Evolutionary conservation across 2,797 vertebrate species (phyloP).

Genomic region (Cyclura pinguis): DNA sequence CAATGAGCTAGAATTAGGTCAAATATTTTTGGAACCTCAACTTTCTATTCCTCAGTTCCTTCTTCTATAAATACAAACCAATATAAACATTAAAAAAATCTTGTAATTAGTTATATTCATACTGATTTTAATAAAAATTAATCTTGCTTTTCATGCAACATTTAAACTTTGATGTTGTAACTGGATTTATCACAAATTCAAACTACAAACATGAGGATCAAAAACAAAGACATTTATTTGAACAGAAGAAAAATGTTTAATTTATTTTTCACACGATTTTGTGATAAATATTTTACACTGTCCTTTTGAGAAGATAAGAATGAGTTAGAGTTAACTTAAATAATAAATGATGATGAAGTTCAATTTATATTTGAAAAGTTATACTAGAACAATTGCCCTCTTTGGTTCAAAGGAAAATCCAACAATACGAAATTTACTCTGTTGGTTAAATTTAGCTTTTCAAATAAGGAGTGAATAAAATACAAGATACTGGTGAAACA

Average conservation of each 20-base stretch:
- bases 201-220: background rate
- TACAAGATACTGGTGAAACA: background rate
- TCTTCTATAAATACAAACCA: background rate
- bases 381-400: conserved; percentile 11
- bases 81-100: background rate
- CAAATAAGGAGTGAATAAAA: background rate
- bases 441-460: conserved; percentile 29
- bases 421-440: conserved; percentile 2
- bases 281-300: background rate
- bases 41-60: background rate
- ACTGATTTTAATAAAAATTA: conserved; percentile 1
- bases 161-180: conserved; percentile 1
- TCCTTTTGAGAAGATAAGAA: conserved; percentile 26
- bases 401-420: accelerated
- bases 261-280: conserved; percentile 14
- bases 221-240: background rate
- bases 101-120: background rate
- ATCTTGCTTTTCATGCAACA: background rate
- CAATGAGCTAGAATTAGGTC: background rate
- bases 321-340: conserved; percentile 16
- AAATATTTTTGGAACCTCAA: background rate
- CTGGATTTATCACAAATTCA: background rate
- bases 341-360: background rate
- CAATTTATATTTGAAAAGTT: background rate
- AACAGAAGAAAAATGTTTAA: background rate